Evolutionary conservation across 2,113 vertebrate species (phyloP).

Genomic region (Oxyura jamaicensis): DNA sequence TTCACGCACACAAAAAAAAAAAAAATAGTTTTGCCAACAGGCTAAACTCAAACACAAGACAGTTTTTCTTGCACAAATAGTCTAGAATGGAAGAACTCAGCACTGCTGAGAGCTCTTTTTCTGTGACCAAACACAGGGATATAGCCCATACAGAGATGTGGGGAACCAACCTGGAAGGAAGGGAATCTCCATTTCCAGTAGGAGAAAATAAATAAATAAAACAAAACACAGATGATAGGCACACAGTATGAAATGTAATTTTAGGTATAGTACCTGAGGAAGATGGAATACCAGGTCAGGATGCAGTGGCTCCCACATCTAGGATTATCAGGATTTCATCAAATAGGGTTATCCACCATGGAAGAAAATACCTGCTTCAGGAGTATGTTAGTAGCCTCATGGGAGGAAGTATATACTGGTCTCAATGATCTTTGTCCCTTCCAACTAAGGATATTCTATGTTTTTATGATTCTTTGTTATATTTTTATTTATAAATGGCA

Average conservation of each 20-base stretch:
- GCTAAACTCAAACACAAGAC: not conserved
- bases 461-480: not conserved
- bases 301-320: rapidly evolving
- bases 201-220: not conserved
- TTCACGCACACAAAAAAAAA: not conserved
- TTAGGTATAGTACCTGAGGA: not conserved
- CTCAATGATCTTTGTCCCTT: not conserved
- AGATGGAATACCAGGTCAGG: rapidly evolving
- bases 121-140: rapidly evolving
- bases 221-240: not conserved
- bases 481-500: not conserved
- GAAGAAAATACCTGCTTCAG: not conserved
- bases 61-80: not conserved
- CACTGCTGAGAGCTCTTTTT: not conserved
- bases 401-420: not conserved
- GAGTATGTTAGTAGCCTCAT: rapidly evolving
- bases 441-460: not conserved
- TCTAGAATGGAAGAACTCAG: not conserved
- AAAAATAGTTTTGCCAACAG: not conserved
- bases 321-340: not conserved
- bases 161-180: not conserved
- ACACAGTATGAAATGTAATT: not conserved
- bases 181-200: not conserved
- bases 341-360: not conserved
- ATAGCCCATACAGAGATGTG: not conserved